Evolutionary conservation across 2,113 vertebrate species (phyloP).

Genomic region (Symphodus melops): DNA sequence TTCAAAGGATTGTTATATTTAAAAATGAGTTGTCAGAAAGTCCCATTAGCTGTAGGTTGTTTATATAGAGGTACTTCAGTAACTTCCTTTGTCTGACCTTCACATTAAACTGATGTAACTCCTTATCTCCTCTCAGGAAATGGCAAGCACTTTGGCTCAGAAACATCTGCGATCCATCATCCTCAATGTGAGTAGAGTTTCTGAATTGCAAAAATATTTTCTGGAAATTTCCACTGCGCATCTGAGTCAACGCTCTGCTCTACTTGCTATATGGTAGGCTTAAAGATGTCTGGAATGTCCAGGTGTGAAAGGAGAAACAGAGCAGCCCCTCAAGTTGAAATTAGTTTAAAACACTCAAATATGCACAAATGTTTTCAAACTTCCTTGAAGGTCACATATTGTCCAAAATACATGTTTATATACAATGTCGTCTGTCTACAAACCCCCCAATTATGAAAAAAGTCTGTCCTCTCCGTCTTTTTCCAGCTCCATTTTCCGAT

Average conservation of each 20-base stretch:
- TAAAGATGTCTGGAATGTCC: neutral
- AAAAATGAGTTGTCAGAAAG: neutral
- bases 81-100: conserved; percentile 14
- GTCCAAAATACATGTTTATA: too few species aligned
- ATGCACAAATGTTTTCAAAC: neutral
- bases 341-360: neutral
- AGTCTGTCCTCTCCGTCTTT: too few species aligned
- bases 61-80: neutral
- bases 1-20: conserved; percentile 7
- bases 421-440: too few species aligned
- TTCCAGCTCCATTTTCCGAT: too few species aligned
- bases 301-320: neutral
- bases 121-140: conserved; percentile 85
- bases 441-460: too few species aligned
- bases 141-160: conserved; percentile 96
- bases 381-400: neutral
- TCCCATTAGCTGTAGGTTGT: neutral
- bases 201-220: conserved; percentile 8
- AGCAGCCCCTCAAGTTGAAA: conserved; percentile 3
- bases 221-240: neutral
- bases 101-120: conserved; percentile 35
- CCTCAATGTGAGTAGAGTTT: conserved; percentile 90
- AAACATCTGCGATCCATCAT: conserved; percentile 98
- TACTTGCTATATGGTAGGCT: neutral
- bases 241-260: neutral